A percentile compares a stretch with the other conserved stretches of the same genome.
phyloP scores from a whole-genome alignment of 1,140 invertebrate genomes.

The Agrypnia vestita region DNA sequence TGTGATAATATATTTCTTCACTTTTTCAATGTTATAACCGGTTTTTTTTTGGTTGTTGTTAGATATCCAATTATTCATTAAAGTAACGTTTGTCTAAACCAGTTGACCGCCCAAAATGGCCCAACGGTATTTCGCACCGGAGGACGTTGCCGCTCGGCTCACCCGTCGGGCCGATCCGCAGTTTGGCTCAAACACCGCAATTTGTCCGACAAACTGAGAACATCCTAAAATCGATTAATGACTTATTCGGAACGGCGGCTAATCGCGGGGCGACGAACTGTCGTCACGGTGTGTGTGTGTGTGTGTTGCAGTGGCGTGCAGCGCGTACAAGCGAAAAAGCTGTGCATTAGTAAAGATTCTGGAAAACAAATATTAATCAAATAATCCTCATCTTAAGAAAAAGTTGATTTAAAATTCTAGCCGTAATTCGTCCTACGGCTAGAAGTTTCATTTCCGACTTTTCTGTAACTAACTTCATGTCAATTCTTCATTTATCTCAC shows the following conservation, averaged over 20 bases:
- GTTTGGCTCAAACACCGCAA: background rate
- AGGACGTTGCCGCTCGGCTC: background rate
- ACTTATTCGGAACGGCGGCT: constrained; percentile 15
- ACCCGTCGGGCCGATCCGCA: constrained; percentile 1
- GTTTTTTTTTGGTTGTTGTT: constrained; percentile 11
- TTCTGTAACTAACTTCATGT: no score
- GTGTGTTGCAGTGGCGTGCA: no score
- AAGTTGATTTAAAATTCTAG: no score
- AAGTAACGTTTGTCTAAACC: constrained; percentile 25
- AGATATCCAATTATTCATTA: background rate
- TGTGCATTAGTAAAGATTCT: no score
- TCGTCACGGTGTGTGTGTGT: background rate
- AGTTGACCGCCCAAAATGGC: background rate
- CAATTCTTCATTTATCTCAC: no score
- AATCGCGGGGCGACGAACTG: constrained; percentile 22
- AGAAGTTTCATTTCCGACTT: no score
- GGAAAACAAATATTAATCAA: no score
- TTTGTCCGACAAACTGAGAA: constrained; percentile 20
- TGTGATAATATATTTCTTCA: background rate
- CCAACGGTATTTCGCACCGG: background rate
- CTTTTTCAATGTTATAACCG: background rate
- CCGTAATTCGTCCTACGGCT: no score
- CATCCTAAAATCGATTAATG: constrained; percentile 33
- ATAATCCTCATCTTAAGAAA: no score
- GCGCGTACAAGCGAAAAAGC: no score